Base-by-base conservation (phyloP, 2,113 vertebrate genomes). In the Tupaia chinensis region DNA sequence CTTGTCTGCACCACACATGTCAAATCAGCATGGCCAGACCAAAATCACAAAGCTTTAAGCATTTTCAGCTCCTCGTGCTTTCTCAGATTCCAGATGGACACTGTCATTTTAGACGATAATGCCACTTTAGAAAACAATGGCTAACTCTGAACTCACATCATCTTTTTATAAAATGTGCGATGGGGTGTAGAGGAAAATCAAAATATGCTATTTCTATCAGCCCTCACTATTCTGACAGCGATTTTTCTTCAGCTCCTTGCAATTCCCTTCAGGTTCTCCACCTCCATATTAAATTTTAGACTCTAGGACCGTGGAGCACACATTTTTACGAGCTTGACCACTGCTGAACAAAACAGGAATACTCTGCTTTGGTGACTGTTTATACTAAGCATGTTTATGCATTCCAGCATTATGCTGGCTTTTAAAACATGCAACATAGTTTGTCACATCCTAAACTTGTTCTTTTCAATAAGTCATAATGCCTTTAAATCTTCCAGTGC, bases 341-440 rank as follows among this genome's bases (percentile, higher is more conserved):
- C 27, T 69, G 34, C 25, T 89, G 11, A 91, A 66, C 32, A 87
- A 84, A 69, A 68, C 27, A 66, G 78, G 54, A 70, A 87, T 73
- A 34, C 1, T 34, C 5, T 53, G 54, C 25, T 87, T 68, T 66
- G 27, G 58, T 20, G 17, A 87, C 54, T 78, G 9, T 83, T 91
- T 77, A 82, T 19, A 58, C 44, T n/a, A 60, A 95, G 53, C 29
- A 34, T 79, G 12, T 83, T 69, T 66, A 44, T 29, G 23, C 34
- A 80, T 34, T 69, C 34, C 20, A 94, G 54, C 15, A 32, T 56
- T 32, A 27, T 68, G 23, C 29, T 93, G 53, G 6, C 16, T 92
- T 89, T 82, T 94, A 74, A 91, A 95, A 94, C 16, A 85, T n/a
- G 29, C 29, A 82, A 77, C 10, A 22, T 53, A 63, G 63, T 34